Evolutionary conservation across 2,797 vertebrate genomes (phyloP).

Genomic region (Phrynocephalus guinanensis): DNA sequence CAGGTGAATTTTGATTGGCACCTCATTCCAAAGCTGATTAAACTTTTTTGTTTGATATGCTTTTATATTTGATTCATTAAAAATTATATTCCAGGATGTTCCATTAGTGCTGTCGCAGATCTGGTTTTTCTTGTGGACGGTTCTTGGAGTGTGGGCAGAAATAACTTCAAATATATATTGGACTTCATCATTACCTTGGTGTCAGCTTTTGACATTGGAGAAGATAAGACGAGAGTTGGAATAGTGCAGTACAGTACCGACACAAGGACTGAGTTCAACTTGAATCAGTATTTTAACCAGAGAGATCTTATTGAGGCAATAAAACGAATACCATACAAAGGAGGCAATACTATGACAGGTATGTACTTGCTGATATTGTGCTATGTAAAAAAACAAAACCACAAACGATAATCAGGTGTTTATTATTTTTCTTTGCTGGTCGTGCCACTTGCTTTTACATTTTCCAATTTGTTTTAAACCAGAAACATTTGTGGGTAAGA

Average conservation of each 20-base stretch:
- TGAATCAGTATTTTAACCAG: conserved; percentile 84
- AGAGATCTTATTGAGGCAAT: conserved; percentile 87
- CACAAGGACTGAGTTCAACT: conserved; percentile 87
- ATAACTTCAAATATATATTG: conserved; percentile 88
- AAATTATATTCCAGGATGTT: conserved; percentile 84
- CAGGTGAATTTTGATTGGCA: too few species aligned
- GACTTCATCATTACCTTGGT: conserved; percentile 86
- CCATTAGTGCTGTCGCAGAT: conserved; percentile 85
- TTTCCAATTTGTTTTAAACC: conserved; percentile 39
- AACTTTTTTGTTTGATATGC: too few species aligned
- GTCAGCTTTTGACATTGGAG: conserved; percentile 90
- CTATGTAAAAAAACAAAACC: too few species aligned
- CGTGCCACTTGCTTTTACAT: conserved; percentile 19
- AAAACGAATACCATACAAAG: conserved; percentile 87
- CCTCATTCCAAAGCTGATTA: too few species aligned
- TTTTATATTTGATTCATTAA: background rate
- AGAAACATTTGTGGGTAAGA: background rate
- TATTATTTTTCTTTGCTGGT: conserved; percentile 3
- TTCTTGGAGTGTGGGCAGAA: conserved; percentile 88
- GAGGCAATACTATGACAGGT: conserved; percentile 92
- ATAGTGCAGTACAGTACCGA: conserved; percentile 91
- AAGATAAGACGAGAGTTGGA: conserved; percentile 89
- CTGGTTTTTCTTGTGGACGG: conserved; percentile 92
- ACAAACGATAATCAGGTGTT: background rate
- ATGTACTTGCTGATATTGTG: conserved; percentile 46